A percentile compares a stretch with the other conserved stretches of the same genome.
Conservation (phyloP, 2,888 invertebrate species). For the Creontiades dilutus region DNA sequence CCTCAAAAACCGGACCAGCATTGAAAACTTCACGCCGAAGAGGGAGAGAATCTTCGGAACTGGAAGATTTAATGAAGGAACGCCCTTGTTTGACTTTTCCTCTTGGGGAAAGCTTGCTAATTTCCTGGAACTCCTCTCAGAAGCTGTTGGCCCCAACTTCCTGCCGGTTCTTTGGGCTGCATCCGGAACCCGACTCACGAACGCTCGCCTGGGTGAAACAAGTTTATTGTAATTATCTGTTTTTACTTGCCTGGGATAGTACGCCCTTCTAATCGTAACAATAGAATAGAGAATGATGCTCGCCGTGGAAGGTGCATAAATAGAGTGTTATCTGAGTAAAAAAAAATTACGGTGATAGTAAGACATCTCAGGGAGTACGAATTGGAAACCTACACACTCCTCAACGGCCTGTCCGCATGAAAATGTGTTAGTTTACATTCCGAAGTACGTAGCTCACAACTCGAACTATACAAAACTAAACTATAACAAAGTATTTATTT, state of each 20-base stretch:
- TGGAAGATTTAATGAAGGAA: conserved; percentile 27
- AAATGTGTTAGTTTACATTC: too few species aligned
- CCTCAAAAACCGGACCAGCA: neutral
- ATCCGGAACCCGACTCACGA: conserved; percentile 14
- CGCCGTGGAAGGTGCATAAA: too few species aligned
- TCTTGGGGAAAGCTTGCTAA: neutral
- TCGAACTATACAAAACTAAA: too few species aligned
- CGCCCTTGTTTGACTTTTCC: conserved; percentile 28
- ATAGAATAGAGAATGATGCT: too few species aligned
- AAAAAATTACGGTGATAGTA: too few species aligned
- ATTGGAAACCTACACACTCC: too few species aligned
- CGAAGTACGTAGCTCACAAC: too few species aligned
- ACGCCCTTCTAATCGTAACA: too few species aligned
- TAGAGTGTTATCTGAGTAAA: too few species aligned
- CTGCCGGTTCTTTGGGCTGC: conserved; percentile 28
- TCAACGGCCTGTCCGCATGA: too few species aligned
- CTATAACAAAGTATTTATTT: too few species aligned
- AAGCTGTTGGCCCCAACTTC: conserved; percentile 24
- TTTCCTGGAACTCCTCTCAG: neutral
- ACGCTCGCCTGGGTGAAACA: neutral
- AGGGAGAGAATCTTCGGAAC: neutral
- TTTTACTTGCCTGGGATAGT: neutral
- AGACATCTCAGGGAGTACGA: too few species aligned
- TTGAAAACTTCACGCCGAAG: neutral
- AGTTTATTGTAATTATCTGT: conserved; percentile 3